Base-by-base conservation (phyloP, 1,140 invertebrate genomes). In the Pararge aegeria region DNA sequence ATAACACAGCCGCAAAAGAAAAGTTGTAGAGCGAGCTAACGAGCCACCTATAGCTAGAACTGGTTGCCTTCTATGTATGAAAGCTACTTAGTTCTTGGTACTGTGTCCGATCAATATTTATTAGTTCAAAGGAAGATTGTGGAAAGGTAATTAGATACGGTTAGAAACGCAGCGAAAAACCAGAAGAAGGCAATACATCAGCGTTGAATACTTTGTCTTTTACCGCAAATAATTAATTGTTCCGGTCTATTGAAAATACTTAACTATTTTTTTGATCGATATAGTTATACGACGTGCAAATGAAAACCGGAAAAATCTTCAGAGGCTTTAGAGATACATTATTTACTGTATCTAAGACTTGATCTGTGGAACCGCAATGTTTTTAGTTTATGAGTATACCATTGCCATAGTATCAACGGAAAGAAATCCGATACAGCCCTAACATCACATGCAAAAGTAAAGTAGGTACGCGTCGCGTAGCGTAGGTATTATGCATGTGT, bases 71-170 rank as follows among this genome's bases (percentile, higher is more conserved):
- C 61, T 55, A 61, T 54, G 56, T 58, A 42, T 42, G 55, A 62
- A 54, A 57, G 65, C 34, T 46, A 61, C 59, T n/a, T n/a, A 54
- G 46, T 79, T 79, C 76, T 62, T 57, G 56, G 77, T 78, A 80
- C 50, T 66, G 61, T 61, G 46, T 56, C 50, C 71, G 71, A 75
- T 85, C 75, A 81, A 85, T 85, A 85, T 85, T 80, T 83, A 85
- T 83, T 63, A 85, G 75, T 78, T 77, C 75, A 65, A 67, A 60
- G 68, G 66, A 81, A 78, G 61, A 75, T 71, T 62, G 58, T 66
- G 70, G 58, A 64, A 52, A 64, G 61, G 64, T 55, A 75, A 80
- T 75, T 75, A 70, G 58, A 64, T 64, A 61, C 50, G 21, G 52
- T 66, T 56, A 54, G 48, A 56, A 56, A 51, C 20, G 54, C 38